A percentile compares a stretch with the other conserved stretches of the same genome.
These are phyloP conservation scores for Saccostrea echinata DNA, from an alignment of 1,140 invertebrate genomes.

Conservation along the genomic window DNA sequence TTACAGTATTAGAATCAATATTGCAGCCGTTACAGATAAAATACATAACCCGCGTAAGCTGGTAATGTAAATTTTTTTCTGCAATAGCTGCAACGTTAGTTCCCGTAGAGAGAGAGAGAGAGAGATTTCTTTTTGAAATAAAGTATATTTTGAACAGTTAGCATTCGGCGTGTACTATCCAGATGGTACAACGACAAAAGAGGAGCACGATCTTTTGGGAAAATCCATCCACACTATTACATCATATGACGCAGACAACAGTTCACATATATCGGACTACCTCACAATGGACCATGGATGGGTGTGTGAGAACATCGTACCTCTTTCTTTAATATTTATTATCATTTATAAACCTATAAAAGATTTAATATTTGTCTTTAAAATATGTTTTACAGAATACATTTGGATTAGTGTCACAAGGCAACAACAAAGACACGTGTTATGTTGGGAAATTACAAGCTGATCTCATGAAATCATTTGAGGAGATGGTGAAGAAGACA, in stretches of 20 bases:
- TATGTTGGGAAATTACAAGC: conserved; percentile 16
- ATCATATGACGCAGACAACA: background rate
- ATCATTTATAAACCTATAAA: too few relatives aligned
- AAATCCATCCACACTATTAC: background rate
- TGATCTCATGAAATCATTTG: background rate
- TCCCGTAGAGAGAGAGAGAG: too few relatives aligned
- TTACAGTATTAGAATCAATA: too few relatives aligned
- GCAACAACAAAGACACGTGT: background rate
- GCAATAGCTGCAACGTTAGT: too few relatives aligned
- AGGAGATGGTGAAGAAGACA: conserved; percentile 6
- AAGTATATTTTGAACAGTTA: background rate
- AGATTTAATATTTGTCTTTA: too few relatives aligned
- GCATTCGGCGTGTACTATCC: background rate
- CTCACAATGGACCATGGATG: background rate
- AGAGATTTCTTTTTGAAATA: too few relatives aligned
- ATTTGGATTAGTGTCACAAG: conserved; percentile 16
- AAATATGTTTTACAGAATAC: background rate
- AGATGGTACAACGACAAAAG: background rate
- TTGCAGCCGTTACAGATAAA: too few relatives aligned
- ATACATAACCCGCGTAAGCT: too few relatives aligned
- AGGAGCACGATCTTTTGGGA: background rate
- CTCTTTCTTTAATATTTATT: too few relatives aligned
- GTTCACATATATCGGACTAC: background rate
- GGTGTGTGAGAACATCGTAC: background rate
- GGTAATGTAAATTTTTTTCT: too few relatives aligned